These are phyloP conservation scores for Arothron firmamentum DNA, from an alignment of 2,113 vertebrate species.

Conservation along the genomic window DNA sequence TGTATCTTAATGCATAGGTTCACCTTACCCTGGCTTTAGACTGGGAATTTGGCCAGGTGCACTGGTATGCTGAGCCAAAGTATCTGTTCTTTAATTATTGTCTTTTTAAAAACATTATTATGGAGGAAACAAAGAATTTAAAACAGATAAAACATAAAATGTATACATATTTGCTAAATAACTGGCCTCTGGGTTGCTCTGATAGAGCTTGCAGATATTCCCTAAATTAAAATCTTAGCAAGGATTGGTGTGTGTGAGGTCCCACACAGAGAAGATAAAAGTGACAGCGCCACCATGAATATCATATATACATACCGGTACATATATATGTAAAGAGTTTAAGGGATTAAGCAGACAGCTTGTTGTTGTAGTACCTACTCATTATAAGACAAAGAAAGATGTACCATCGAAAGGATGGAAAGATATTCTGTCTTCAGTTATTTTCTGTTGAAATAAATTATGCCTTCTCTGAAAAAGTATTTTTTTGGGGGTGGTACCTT, in stretches of 20 bases:
- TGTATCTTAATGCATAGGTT: constrained; percentile 45
- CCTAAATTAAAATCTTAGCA: too few species aligned
- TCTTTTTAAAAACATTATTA: not conserved
- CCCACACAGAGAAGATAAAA: too few species aligned
- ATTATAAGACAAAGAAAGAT: constrained; percentile 58
- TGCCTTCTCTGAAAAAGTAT: not conserved
- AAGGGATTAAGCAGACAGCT: constrained; percentile 53
- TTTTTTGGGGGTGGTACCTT: not conserved
- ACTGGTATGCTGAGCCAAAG: not conserved
- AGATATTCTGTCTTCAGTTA: constrained; percentile 48
- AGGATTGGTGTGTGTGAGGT: too few species aligned
- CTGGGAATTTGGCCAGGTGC: not conserved
- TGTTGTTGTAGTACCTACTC: constrained; percentile 50
- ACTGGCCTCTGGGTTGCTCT: constrained; percentile 30
- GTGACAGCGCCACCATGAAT: too few species aligned
- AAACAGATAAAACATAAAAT: too few species aligned
- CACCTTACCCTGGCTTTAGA: not conserved
- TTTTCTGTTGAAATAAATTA: constrained; percentile 12
- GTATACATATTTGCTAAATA: too few species aligned
- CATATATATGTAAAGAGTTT: not conserved
- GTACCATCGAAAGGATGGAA: constrained; percentile 36
- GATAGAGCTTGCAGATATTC: not conserved
- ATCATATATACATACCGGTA: too few species aligned
- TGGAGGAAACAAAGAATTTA: not conserved
- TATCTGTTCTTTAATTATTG: constrained; percentile 3